Evolutionary conservation across 2,797 vertebrate genomes (phyloP).

Genomic region (Falco peregrinus): DNA sequence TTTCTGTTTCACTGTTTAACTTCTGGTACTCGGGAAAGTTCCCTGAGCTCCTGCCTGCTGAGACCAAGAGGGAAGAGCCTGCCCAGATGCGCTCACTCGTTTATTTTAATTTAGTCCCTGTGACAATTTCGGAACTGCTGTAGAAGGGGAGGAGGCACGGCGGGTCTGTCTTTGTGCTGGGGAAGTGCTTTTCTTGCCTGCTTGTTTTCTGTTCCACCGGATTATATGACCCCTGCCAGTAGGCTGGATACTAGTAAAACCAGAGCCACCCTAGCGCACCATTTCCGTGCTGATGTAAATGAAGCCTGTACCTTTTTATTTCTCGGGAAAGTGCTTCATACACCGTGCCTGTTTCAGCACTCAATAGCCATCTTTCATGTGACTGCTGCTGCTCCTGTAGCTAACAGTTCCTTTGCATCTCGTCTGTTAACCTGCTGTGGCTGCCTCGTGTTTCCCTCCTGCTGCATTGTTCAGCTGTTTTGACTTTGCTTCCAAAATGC

Average conservation of each 20-base stretch:
- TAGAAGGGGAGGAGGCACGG: background rate
- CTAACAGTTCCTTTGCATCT: conserved; percentile 12
- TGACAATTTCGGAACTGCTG: accelerated
- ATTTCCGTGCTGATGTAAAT: background rate
- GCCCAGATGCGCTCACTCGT: accelerated
- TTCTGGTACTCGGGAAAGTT: background rate
- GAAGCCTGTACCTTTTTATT: background rate
- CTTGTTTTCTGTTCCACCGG: background rate
- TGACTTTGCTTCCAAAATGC: conserved; percentile 47
- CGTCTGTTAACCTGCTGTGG: background rate
- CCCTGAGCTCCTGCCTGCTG: background rate
- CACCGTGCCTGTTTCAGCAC: background rate
- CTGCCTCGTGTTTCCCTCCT: conserved; percentile 36
- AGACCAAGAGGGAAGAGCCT: background rate
- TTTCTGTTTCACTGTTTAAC: background rate
- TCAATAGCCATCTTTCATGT: background rate
- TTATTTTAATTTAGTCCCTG: background rate
- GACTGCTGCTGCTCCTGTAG: background rate
- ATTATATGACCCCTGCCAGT: background rate
- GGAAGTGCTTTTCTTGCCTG: background rate
- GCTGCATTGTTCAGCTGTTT: conserved; percentile 57
- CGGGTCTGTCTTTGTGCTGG: background rate
- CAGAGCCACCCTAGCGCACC: background rate
- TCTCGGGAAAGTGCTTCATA: background rate
- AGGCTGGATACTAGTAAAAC: background rate